These are phyloP conservation scores for Crematogaster levior DNA, from an alignment of 2,888 invertebrate species.

Conservation along the genomic window DNA sequence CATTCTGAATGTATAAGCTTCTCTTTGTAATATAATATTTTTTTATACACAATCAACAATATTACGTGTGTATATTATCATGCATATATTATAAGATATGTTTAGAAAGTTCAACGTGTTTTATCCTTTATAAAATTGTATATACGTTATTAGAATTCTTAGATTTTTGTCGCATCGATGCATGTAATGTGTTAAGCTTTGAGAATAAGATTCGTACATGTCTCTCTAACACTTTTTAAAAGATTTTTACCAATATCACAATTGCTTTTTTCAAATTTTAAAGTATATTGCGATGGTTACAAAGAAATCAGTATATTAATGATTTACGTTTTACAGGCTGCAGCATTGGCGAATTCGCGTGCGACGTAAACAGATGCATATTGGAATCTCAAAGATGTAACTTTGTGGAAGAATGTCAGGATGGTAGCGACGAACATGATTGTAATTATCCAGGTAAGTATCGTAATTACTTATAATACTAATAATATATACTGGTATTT, in stretches of 20 bases:
- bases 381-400: slow-evolving; percentile 88
- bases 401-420: slow-evolving; percentile 88
- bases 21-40: neutral
- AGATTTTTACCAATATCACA: neutral
- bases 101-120: slow-evolving; percentile 9
- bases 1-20: neutral
- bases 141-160: neutral
- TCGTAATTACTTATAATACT: neutral
- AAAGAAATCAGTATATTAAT: neutral
- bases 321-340: slow-evolving; percentile 85
- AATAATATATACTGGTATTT: neutral
- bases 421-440: slow-evolving; percentile 89
- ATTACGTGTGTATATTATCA: slow-evolving; percentile 8
- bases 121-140: slow-evolving; percentile 11
- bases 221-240: slow-evolving; percentile 9
- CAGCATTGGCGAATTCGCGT: slow-evolving; percentile 87
- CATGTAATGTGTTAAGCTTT: slow-evolving; percentile 19
- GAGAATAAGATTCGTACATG: slow-evolving; percentile 2
- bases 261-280: neutral
- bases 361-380: slow-evolving; percentile 88
- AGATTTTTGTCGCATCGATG: slow-evolving; percentile 12
- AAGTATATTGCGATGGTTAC: neutral
- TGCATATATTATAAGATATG: neutral
- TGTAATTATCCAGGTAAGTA: slow-evolving; percentile 86
- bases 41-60: slow-evolving; percentile 1